Conservation (phyloP, 2,113 vertebrate genomes). For the Mesitornis unicolor region DNA sequence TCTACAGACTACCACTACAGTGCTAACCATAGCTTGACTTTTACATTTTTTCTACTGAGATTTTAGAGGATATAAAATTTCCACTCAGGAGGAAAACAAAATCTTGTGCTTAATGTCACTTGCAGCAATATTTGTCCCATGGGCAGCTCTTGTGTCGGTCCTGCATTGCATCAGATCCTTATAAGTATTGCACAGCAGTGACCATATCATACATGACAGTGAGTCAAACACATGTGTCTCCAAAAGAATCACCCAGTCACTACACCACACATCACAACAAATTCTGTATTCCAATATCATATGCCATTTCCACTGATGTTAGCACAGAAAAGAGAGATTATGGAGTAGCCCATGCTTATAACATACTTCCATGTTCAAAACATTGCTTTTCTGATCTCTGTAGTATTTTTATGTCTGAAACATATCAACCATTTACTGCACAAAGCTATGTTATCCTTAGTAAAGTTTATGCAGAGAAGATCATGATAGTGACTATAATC, state of each 20-base stretch:
- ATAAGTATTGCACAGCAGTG: not conserved
- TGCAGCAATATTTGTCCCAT: not conserved
- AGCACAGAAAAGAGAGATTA: not conserved
- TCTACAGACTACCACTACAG: not conserved
- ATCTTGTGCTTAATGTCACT: not conserved
- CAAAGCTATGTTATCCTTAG: not conserved
- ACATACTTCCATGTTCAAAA: not conserved
- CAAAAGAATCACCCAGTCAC: not conserved
- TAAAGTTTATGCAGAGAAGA: not conserved
- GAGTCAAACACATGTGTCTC: accelerated
- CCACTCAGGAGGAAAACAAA: not conserved
- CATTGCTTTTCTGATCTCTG: not conserved
- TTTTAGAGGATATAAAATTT: not conserved
- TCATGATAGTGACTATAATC: not conserved
- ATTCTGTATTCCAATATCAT: not conserved
- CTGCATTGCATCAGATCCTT: not conserved
- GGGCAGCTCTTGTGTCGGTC: not conserved
- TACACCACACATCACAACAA: not conserved
- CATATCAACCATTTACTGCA: not conserved
- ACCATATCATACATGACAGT: not conserved
- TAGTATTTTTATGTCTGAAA: not conserved
- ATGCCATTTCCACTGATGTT: not conserved
- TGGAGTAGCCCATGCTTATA: not conserved
- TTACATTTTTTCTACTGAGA: not conserved
- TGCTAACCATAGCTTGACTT: not conserved